These are phyloP conservation scores for Lypha dubia DNA, from an alignment of 2,888 invertebrate species.

Conservation along the genomic window DNA sequence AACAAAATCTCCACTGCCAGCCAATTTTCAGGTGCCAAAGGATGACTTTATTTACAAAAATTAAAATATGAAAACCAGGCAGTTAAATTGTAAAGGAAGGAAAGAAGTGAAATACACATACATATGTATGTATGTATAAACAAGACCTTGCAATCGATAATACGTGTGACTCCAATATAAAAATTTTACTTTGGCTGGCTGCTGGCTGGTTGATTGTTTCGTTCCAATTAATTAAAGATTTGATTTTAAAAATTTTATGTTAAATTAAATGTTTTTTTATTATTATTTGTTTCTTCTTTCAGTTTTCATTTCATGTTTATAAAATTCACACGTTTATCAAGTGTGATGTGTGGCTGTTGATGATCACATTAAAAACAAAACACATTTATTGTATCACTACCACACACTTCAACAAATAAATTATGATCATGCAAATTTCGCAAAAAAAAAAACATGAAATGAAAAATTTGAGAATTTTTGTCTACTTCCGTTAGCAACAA, in stretches of 20 bases:
- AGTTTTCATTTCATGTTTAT: slow-evolving; percentile 5
- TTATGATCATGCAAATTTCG: slow-evolving; percentile 24
- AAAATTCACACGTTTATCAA: slow-evolving; percentile 48
- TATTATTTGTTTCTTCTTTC: neutral
- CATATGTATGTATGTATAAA: too few species aligned
- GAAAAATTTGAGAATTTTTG: slow-evolving; percentile 27
- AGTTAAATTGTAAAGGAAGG: neutral
- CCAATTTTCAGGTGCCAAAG: neutral
- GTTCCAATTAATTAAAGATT: neutral
- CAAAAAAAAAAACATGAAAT: slow-evolving; percentile 27
- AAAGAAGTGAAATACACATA: neutral
- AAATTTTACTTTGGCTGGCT: neutral
- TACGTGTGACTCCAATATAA: neutral
- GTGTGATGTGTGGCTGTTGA: neutral
- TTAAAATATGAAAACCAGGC: slow-evolving; percentile 13
- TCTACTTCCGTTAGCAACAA: slow-evolving; percentile 64
- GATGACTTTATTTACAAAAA: slow-evolving; percentile 3
- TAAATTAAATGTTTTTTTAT: neutral
- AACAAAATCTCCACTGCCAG: slow-evolving; percentile 5
- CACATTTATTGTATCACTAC: neutral
- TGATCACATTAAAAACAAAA: slow-evolving; percentile 1
- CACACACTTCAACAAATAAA: slow-evolving; percentile 4
- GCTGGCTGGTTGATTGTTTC: neutral
- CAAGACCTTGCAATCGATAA: neutral
- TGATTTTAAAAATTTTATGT: neutral